phyloP scores from a whole-genome alignment of 2,888 invertebrate genomes.

The Azorinus chamasolen region DNA sequence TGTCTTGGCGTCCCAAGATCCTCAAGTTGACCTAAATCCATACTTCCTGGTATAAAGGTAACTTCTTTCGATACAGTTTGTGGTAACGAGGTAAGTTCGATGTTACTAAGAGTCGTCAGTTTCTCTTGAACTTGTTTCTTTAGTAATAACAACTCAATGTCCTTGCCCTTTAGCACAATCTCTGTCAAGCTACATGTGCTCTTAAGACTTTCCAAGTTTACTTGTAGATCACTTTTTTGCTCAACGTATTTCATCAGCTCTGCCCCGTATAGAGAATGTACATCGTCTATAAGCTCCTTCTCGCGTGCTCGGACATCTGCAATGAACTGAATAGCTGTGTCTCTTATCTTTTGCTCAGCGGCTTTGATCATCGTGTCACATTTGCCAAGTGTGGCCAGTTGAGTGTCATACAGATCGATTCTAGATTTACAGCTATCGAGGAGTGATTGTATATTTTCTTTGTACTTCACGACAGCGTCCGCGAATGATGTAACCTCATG shows the following conservation, averaged over 20 bases:
- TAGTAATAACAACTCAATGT: conserved; percentile 86
- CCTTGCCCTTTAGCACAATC: conserved; percentile 86
- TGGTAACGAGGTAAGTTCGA: conserved; percentile 84
- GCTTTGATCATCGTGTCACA: conserved; percentile 84
- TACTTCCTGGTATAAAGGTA: conserved; percentile 81
- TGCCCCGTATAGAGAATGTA: conserved; percentile 84
- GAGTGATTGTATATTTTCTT: conserved; percentile 83
- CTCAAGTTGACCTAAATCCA: conserved; percentile 84
- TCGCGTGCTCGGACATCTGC: conserved; percentile 85
- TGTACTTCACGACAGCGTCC: conserved; percentile 85
- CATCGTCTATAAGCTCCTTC: conserved; percentile 85
- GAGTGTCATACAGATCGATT: conserved; percentile 82
- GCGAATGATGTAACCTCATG: conserved; percentile 85
- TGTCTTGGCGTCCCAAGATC: conserved; percentile 81
- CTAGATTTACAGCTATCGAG: conserved; percentile 83
- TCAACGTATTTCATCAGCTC: conserved; percentile 85
- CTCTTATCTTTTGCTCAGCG: conserved; percentile 85
- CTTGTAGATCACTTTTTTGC: conserved; percentile 81
- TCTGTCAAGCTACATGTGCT: conserved; percentile 86
- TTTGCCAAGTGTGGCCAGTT: conserved; percentile 79
- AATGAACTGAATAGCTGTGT: conserved; percentile 85
- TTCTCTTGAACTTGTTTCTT: conserved; percentile 87
- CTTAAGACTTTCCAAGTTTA: conserved; percentile 84
- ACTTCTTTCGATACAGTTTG: conserved; percentile 81
- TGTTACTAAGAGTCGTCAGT: conserved; percentile 80